Evolutionary conservation across 2,888 invertebrate species (phyloP), one percentile per base, ranked within the genome.

Genomic region (Herminia tarsipennalis): DNA sequence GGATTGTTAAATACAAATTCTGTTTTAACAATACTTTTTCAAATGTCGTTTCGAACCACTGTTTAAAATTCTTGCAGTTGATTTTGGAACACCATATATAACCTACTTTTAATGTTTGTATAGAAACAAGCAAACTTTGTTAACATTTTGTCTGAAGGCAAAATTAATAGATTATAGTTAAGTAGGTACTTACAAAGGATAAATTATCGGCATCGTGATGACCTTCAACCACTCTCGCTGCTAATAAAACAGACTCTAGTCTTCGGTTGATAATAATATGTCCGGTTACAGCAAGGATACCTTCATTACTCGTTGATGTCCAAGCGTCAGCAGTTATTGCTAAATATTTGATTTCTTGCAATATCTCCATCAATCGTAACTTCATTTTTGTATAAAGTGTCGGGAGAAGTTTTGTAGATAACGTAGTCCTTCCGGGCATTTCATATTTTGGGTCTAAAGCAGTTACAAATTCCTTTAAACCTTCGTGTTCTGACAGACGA

Each of bases 401-500:
- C 24, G 24, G 24, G 24, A 24, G 24, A 24, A 24, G 24, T 24
- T 24, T n/a, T n/a, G n/a, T n/a, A n/a, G n/a, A 27, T 27, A 27
- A 27, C 9, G 6, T 27, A 10, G 27, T 4, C 27, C 9, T 27
- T 27, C 24, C 24, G 24, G 24, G 24, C 24, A 24, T 24, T 24
- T 24, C 24, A 24, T 24, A 24, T 8, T 5, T 24, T 18, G 20
- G 3, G 6, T n/a, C 20, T 18, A 18, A 18, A 18, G 20, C n/a
- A n/a, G 27, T 27, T 27, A 12, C 9, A 27, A 12, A 10, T 12
- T 10, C 27, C 27, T 9, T 27, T 27, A 12, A n/a, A 27, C 10
- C 12, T 27, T 27, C 27, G 17, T 16, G 32, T 16, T 32, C 32
- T 8, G 32, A 32, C 9, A 32, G 9, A 32, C 32, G 32, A 18